Evolutionary conservation across 2,888 invertebrate species (phyloP).

Genomic region (Enchytraeus crypticus): DNA sequence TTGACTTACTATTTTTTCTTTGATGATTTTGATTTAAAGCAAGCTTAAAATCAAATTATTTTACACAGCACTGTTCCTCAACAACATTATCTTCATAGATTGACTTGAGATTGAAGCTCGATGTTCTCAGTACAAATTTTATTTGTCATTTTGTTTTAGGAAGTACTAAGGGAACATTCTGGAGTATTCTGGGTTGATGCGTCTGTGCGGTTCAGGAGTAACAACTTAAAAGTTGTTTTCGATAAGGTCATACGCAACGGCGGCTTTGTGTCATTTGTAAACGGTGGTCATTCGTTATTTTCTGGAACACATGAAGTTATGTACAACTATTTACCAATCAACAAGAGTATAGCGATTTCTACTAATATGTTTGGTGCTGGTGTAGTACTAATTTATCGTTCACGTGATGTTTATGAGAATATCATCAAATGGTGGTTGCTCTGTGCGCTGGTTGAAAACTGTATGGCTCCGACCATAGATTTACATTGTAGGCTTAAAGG

Average conservation of each 20-base stretch:
- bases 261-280: slow-evolving; percentile 8
- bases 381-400: slow-evolving; percentile 39
- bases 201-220: slow-evolving; percentile 14
- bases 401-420: slow-evolving; percentile 31
- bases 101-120: too few relatives aligned
- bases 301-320: slow-evolving; percentile 39
- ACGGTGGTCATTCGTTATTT: slow-evolving; percentile 26
- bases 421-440: slow-evolving; percentile 41
- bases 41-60: too few relatives aligned
- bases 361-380: slow-evolving; percentile 34
- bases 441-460: slow-evolving; percentile 42
- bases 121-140: too few relatives aligned
- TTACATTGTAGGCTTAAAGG: slow-evolving; percentile 23
- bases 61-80: too few relatives aligned
- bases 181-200: too few relatives aligned
- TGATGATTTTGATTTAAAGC: too few relatives aligned
- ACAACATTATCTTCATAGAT: too few relatives aligned
- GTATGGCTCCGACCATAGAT: slow-evolving; percentile 39
- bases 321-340: slow-evolving; percentile 38
- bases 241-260: background rate
- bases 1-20: too few relatives aligned
- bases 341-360: slow-evolving; percentile 31
- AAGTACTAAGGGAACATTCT: slow-evolving; percentile 10
- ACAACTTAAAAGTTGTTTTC: slow-evolving; percentile 3
- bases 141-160: too few relatives aligned